Conservation (phyloP, 2,797 vertebrate species). For the Hirundo rustica region DNA sequence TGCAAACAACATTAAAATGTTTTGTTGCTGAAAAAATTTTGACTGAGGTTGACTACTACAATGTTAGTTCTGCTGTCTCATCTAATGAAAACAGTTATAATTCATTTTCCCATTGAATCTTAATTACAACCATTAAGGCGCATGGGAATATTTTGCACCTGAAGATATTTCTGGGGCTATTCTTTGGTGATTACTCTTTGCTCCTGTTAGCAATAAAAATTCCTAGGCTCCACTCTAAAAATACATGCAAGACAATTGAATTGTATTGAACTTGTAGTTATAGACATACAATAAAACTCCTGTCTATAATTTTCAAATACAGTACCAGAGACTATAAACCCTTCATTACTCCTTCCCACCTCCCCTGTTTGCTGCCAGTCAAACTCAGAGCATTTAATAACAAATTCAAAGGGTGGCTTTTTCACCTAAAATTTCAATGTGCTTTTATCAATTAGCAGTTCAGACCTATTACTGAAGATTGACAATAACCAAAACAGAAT, state of each 20-base stretch:
- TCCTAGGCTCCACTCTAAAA: not conserved
- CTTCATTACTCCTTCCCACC: not conserved
- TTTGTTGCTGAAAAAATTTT: not conserved
- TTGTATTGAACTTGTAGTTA: not conserved
- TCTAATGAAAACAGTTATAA: not conserved
- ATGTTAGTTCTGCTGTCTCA: not conserved
- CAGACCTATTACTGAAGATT: not conserved
- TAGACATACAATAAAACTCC: not conserved
- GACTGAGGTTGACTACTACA: not conserved
- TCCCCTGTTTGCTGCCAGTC: not conserved
- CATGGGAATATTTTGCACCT: not conserved
- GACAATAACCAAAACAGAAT: not conserved
- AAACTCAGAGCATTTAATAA: not conserved
- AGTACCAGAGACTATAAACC: not conserved
- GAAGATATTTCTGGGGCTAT: not conserved
- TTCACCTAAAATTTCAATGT: not conserved
- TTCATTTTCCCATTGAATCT: not conserved
- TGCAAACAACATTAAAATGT: not conserved
- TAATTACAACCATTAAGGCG: not conserved
- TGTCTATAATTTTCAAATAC: not conserved
- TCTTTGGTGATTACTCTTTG: not conserved
- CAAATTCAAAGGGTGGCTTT: not conserved
- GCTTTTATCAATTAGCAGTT: not conserved
- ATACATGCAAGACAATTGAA: not conserved
- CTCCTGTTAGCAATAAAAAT: not conserved